These are phyloP conservation scores for Torymus tubicola DNA, from an alignment of 2,888 invertebrate species.

Conservation along the genomic window DNA sequence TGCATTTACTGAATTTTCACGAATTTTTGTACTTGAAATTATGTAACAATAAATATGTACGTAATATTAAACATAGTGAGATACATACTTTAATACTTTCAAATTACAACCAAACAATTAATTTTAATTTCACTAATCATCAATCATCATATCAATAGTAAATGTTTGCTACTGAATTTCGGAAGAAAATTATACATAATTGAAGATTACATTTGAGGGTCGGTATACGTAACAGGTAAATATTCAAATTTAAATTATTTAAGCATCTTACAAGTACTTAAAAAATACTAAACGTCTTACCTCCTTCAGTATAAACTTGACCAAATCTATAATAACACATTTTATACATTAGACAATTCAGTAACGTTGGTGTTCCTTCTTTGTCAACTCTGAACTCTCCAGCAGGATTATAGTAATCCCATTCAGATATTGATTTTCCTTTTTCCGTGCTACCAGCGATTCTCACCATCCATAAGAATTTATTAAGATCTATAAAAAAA, in stretches of 20 bases:
- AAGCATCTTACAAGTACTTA: no score
- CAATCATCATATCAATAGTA: no score
- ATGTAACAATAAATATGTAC: no score
- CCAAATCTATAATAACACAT: conserved; percentile 99
- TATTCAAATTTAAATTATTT: no score
- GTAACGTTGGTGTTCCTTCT: conserved; percentile 92
- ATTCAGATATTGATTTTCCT: conserved; percentile 96
- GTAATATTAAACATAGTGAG: no score
- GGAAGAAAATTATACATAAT: background rate
- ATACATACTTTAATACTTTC: no score
- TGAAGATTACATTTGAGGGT: background rate
- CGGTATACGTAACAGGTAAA: background rate
- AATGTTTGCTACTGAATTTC: no score
- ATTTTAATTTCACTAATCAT: no score
- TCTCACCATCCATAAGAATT: conserved; percentile 99
- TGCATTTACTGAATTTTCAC: conserved; percentile 2
- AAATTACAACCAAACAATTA: no score
- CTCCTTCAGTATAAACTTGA: conserved; percentile 95
- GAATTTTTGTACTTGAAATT: no score
- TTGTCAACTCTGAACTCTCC: conserved; percentile 98
- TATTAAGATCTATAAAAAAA: conserved; percentile 90
- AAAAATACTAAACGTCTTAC: conserved; percentile 75
- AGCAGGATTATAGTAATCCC: conserved; percentile 95
- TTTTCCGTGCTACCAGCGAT: conserved; percentile 97
- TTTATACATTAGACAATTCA: conserved; percentile 99